Evolutionary conservation across 2,888 invertebrate genomes (phyloP).

Genomic region (Leptura quadrifasciata): DNA sequence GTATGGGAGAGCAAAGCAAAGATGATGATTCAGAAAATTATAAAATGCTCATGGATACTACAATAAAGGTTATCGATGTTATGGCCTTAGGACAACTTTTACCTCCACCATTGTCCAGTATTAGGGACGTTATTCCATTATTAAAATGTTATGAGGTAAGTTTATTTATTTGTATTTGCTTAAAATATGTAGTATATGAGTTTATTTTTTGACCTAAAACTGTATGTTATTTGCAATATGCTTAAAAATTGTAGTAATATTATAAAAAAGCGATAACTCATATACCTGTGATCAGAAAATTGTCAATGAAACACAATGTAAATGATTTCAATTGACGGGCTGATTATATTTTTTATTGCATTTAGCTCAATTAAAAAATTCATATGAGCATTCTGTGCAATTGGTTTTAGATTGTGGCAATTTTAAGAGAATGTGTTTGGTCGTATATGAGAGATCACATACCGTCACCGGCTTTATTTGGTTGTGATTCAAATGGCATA

Average conservation of each 20-base stretch:
- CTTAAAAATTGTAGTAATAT: background rate
- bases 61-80: conserved; percentile 82
- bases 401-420: conserved; percentile 83
- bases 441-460: conserved; percentile 92
- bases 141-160: conserved; percentile 83
- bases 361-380: conserved; percentile 17
- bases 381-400: conserved; percentile 17
- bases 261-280: too few species aligned
- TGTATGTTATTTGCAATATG: too few species aligned
- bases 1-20: conserved; percentile 71
- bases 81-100: conserved; percentile 90
- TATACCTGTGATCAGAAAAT: too few species aligned
- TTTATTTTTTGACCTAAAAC: too few species aligned
- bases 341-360: too few species aligned
- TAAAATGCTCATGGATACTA: conserved; percentile 74
- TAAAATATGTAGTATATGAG: conserved; percentile 1
- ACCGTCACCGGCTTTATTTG: conserved; percentile 88
- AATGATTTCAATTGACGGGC: too few species aligned
- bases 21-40: conserved; percentile 66
- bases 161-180: conserved; percentile 11
- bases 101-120: conserved; percentile 87
- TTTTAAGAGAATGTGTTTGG: conserved; percentile 92
- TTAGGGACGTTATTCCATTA: conserved; percentile 84
- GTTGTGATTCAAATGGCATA: conserved; percentile 80
- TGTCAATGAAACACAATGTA: background rate